Evolutionary conservation across 2,113 vertebrate genomes (phyloP).

Genomic region (Murina feae): DNA sequence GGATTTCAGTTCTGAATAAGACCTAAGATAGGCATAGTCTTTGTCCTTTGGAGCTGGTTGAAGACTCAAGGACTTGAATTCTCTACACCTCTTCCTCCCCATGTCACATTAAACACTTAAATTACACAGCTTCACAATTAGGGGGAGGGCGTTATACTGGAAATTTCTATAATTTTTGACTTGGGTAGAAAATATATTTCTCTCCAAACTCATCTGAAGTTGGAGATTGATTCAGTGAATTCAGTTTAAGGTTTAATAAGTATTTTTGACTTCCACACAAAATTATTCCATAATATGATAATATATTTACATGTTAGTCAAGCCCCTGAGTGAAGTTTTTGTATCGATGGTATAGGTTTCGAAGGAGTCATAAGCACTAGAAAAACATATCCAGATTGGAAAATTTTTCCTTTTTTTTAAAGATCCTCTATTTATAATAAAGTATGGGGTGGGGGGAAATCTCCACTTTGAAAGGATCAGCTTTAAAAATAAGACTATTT

Average conservation of each 20-base stretch:
- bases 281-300: conserved; percentile 24
- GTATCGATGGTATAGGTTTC: conserved; percentile 10
- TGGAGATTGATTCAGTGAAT: conserved; percentile 28
- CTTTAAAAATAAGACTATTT: conserved; percentile 68
- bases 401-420: conserved; percentile 51
- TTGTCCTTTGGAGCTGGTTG: not conserved
- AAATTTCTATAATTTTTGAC: conserved; percentile 45
- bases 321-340: not conserved
- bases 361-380: not conserved
- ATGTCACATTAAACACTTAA: not conserved
- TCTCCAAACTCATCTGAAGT: not conserved
- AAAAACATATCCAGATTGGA: not conserved
- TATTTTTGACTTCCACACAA: conserved; percentile 22
- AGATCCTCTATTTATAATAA: conserved; percentile 51
- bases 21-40: not conserved
- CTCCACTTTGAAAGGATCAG: conserved; percentile 44
- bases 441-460: conserved; percentile 44
- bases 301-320: not conserved
- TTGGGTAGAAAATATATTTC: conserved; percentile 15
- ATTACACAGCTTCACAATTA: conserved; percentile 23
- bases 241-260: conserved; percentile 15
- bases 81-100: not conserved
- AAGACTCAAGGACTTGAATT: conserved; percentile 29
- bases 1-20: not conserved
- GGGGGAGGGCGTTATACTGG: not conserved